Conservation (phyloP, 2,888 invertebrate species). For the Dione vanillae region DNA sequence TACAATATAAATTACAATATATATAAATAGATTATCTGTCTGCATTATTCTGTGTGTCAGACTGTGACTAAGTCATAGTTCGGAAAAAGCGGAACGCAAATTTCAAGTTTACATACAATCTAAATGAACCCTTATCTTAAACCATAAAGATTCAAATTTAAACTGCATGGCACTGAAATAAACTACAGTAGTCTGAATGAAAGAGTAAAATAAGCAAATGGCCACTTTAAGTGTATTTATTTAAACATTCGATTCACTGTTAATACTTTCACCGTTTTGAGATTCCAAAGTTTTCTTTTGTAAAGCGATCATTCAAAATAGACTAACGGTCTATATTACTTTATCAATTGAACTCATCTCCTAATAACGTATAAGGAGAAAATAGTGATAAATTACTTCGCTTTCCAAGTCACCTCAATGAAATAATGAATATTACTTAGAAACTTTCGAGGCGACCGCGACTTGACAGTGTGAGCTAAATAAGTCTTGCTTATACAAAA, state of each 20-base stretch:
- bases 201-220: slow-evolving; percentile 42
- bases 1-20: slow-evolving; percentile 11
- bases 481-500: no score
- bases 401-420: background rate
- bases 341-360: background rate
- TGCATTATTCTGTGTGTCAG: slow-evolving; percentile 38
- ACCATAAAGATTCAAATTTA: slow-evolving; percentile 25
- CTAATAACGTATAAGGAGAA: background rate
- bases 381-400: background rate
- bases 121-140: slow-evolving; percentile 19
- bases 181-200: slow-evolving; percentile 29
- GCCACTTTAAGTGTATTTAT: slow-evolving; percentile 38
- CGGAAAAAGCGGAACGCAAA: slow-evolving; percentile 46
- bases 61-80: slow-evolving; percentile 41
- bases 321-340: background rate
- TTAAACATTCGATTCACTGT: slow-evolving; percentile 36
- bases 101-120: slow-evolving; percentile 20
- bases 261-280: slow-evolving; percentile 30
- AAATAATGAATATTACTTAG: background rate
- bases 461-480: no score
- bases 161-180: slow-evolving; percentile 19
- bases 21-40: slow-evolving; percentile 23
- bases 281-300: background rate
- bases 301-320: background rate
- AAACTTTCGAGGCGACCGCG: background rate